Evolutionary conservation across 2,888 invertebrate species (phyloP).

Genomic region (Agrilus cyanescens): DNA sequence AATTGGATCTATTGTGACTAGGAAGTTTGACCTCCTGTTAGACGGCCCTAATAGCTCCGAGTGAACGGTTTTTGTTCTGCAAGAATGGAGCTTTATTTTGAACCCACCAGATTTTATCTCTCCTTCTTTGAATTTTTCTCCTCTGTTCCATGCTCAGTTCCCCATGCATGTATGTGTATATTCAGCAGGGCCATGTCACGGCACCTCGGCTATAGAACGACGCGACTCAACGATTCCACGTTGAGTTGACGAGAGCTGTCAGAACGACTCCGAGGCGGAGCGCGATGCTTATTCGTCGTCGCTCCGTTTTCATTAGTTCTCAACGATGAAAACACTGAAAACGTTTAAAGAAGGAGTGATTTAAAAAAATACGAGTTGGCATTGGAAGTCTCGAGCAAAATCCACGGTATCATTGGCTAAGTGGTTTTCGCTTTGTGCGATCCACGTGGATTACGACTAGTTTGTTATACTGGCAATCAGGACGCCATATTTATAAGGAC

Average conservation of each 20-base stretch:
- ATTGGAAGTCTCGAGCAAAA: constrained; percentile 2
- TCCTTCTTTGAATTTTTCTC: constrained; percentile 35
- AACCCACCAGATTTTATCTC: constrained; percentile 37
- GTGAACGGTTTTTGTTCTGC: constrained; percentile 33
- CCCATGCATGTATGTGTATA: constrained; percentile 29
- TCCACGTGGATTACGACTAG: constrained; percentile 35
- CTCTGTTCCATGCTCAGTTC: constrained; percentile 38
- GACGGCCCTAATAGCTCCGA: constrained; percentile 32
- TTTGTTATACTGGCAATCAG: constrained; percentile 40
- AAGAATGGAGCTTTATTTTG: constrained; percentile 31
- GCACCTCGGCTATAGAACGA: constrained; percentile 28
- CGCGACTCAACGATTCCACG: constrained; percentile 28
- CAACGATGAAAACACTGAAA: constrained; percentile 19
- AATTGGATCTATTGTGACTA: constrained; percentile 32
- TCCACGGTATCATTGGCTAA: constrained; percentile 16
- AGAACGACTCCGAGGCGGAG: constrained; percentile 20
- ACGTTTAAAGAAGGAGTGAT: constrained; percentile 31
- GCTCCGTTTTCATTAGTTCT: constrained; percentile 8
- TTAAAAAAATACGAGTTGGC: constrained; percentile 4
- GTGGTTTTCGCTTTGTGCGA: constrained; percentile 15
- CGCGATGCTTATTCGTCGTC: constrained; percentile 18
- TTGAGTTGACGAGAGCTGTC: constrained; percentile 30
- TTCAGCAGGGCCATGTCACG: constrained; percentile 33
- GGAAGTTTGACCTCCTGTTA: constrained; percentile 34
- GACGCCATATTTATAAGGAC: constrained; percentile 42